phyloP scores from a whole-genome alignment of 2,797 vertebrate species.

The Rhinophrynus dorsalis region DNA sequence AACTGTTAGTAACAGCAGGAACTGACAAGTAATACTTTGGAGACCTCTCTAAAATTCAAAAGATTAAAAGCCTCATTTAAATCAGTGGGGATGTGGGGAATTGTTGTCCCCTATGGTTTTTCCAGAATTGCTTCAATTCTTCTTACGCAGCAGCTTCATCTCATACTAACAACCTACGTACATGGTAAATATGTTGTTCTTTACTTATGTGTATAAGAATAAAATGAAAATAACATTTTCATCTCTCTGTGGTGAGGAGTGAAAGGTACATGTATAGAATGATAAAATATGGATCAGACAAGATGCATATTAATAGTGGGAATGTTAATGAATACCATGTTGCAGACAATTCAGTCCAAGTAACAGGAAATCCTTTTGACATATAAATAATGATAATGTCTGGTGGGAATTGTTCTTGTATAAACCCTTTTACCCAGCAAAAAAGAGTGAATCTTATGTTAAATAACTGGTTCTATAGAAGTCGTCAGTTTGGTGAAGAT shows the following conservation, averaged over 20 bases:
- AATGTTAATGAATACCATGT: neutral
- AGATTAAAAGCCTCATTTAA: too few species aligned
- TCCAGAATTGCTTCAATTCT: too few species aligned
- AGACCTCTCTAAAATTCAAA: too few species aligned
- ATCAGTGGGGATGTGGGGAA: too few species aligned
- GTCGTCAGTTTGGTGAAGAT: neutral
- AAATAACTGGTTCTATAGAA: slow-evolving; percentile 7
- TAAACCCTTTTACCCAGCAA: neutral
- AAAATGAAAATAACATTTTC: neutral
- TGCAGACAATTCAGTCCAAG: neutral
- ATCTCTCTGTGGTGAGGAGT: neutral
- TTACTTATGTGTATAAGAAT: neutral
- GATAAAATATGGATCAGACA: neutral
- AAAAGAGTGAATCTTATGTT: neutral
- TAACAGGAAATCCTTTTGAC: neutral
- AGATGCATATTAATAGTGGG: neutral
- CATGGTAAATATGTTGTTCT: neutral
- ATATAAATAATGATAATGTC: neutral
- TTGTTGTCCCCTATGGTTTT: too few species aligned
- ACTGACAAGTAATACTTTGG: too few species aligned
- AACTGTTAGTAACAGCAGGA: too few species aligned
- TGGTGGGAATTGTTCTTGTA: neutral
- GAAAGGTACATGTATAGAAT: neutral
- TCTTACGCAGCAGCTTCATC: too few species aligned
- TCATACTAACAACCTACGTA: too few species aligned